phyloP scores from a whole-genome alignment of 2,113 vertebrate genomes.

The Corydoras sp. region DNA sequence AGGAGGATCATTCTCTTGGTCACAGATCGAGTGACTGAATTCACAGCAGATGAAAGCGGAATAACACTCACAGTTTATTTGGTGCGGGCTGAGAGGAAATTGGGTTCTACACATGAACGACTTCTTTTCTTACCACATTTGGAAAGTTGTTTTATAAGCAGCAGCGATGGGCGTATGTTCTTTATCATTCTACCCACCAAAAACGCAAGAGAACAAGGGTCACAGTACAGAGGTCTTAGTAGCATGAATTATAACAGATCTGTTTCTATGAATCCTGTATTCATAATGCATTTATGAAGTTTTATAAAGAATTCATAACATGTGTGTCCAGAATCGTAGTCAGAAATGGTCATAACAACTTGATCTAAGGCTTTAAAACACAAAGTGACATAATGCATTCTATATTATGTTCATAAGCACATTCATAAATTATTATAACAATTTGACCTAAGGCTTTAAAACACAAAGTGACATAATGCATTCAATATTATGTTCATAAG shows the following conservation, averaged over 20 bases:
- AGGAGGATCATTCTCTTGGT: conserved; percentile 7
- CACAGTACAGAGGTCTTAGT: too few relatives aligned
- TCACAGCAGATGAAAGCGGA: conserved; percentile 15
- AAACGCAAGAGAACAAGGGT: too few relatives aligned
- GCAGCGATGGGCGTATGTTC: conserved; percentile 28
- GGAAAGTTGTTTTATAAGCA: conserved; percentile 41
- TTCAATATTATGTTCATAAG: conserved; percentile 25
- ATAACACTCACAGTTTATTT: conserved; percentile 9
- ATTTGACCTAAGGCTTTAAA: too few relatives aligned
- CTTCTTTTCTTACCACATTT: conserved; percentile 55
- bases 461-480: too few relatives aligned
- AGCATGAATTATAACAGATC: too few relatives aligned
- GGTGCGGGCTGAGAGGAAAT: conserved; percentile 1
- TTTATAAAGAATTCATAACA: too few relatives aligned
- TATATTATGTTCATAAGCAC: conserved; percentile 42
- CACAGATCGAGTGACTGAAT: neutral
- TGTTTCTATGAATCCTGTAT: too few relatives aligned
- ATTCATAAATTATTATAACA: conserved; percentile 17
- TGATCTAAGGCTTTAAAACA: too few relatives aligned
- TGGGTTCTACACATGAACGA: conserved; percentile 28
- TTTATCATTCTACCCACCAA: conserved; percentile 16
- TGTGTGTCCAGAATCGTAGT: too few relatives aligned
- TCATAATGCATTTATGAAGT: too few relatives aligned
- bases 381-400: too few relatives aligned
- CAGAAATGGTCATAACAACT: too few relatives aligned